These are phyloP conservation scores for Microchrysa polita DNA, from an alignment of 2,888 invertebrate species.

Conservation along the genomic window DNA sequence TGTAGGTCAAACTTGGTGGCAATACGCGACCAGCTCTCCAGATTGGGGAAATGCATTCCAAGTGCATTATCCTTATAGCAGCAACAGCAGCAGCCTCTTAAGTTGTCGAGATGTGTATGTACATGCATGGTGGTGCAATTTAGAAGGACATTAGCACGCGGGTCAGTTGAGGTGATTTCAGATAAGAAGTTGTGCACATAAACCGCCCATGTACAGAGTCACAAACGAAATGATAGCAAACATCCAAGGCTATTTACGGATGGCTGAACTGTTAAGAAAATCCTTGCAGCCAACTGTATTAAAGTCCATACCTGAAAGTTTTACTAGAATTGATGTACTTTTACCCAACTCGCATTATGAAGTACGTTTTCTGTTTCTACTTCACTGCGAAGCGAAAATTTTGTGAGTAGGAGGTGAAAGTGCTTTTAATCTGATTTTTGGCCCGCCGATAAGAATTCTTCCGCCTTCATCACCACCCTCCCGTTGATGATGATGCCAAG, in stretches of 20 bases:
- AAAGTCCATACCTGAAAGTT: too few relatives aligned
- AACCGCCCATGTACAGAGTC: too few relatives aligned
- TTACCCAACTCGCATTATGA: too few relatives aligned
- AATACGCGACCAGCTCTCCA: background rate
- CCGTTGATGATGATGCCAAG: slow-evolving; percentile 17
- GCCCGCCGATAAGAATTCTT: slow-evolving; percentile 1
- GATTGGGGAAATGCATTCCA: slow-evolving; percentile 12
- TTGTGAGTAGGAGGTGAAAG: background rate
- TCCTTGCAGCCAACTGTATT: too few relatives aligned
- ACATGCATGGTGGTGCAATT: background rate
- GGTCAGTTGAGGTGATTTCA: background rate
- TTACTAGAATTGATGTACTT: too few relatives aligned
- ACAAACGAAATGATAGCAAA: too few relatives aligned
- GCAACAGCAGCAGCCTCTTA: background rate
- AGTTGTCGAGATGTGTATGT: background rate
- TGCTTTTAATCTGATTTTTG: slow-evolving; percentile 12
- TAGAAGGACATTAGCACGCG: background rate
- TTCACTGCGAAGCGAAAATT: background rate
- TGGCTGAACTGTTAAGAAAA: too few relatives aligned
- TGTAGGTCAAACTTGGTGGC: slow-evolving; percentile 43
- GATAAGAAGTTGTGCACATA: too few relatives aligned
- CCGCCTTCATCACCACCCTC: background rate
- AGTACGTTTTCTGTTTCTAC: too few relatives aligned
- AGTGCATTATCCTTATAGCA: slow-evolving; percentile 27
- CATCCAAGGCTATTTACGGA: too few relatives aligned